Conservation (phyloP, 2,113 vertebrate species). For the Poecile atricapillus region DNA sequence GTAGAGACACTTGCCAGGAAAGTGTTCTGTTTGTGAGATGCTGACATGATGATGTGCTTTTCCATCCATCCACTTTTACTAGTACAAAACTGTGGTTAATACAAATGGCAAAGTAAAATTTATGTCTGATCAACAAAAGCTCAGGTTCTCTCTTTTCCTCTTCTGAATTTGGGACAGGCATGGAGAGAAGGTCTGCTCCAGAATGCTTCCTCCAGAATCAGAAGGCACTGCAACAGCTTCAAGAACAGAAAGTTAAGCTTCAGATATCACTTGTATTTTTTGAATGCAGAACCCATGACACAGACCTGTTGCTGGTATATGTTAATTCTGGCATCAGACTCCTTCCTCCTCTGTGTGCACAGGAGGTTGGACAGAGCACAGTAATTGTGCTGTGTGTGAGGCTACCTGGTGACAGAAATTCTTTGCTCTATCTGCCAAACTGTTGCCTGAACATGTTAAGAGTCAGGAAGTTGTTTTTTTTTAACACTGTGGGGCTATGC, state of each 20-base stretch:
- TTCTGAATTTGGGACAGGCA: background rate
- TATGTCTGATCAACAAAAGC: background rate
- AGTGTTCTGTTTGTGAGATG: background rate
- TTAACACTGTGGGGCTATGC: background rate
- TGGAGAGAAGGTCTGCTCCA: background rate
- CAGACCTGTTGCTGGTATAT: background rate
- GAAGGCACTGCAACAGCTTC: background rate
- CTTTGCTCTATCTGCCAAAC: background rate
- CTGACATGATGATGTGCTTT: background rate
- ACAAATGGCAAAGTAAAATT: background rate
- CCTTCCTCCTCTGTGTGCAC: background rate
- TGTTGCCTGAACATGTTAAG: rapidly evolving
- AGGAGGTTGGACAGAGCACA: background rate
- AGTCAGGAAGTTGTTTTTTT: background rate
- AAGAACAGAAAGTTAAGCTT: background rate
- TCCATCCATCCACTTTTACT: background rate
- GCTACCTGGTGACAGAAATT: background rate
- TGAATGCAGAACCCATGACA: background rate
- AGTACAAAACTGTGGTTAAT: background rate
- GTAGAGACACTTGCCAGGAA: background rate
- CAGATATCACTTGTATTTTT: background rate
- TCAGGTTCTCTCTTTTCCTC: background rate
- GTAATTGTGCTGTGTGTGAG: background rate
- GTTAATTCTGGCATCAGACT: background rate
- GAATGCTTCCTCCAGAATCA: background rate